Evolutionary conservation across 2,797 vertebrate species (phyloP).

Genomic region (Gallinago nigripennis): DNA sequence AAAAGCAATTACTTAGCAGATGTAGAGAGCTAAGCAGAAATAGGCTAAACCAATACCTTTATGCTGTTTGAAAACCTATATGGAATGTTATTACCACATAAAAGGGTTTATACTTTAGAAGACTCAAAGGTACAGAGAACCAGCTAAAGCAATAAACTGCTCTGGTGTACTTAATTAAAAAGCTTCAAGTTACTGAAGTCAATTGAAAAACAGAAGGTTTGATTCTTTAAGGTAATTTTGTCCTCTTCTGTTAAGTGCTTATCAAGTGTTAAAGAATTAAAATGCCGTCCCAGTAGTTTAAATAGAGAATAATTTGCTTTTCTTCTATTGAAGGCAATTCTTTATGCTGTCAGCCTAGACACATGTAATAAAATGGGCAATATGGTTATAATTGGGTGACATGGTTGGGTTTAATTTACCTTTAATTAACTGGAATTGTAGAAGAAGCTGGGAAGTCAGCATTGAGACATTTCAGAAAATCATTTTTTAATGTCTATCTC

Average conservation of each 20-base stretch:
- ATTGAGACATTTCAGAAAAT: slow-evolving; percentile 31
- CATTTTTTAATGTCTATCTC: neutral
- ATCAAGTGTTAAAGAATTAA: slow-evolving; percentile 72
- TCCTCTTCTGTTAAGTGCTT: slow-evolving; percentile 63
- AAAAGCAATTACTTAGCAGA: slow-evolving; percentile 69
- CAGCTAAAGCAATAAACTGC: slow-evolving; percentile 73
- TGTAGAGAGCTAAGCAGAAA: slow-evolving; percentile 59
- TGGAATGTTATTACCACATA: slow-evolving; percentile 65
- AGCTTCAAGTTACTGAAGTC: slow-evolving; percentile 66
- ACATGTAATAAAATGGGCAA: slow-evolving; percentile 61
- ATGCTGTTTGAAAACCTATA: slow-evolving; percentile 49
- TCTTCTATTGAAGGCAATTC: slow-evolving; percentile 61
- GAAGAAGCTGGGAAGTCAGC: slow-evolving; percentile 7
- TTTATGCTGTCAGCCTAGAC: slow-evolving; percentile 70
- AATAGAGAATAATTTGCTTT: slow-evolving; percentile 70
- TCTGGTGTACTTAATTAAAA: slow-evolving; percentile 74
- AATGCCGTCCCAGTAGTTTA: slow-evolving; percentile 54
- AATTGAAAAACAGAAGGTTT: slow-evolving; percentile 68
- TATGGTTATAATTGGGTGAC: slow-evolving; percentile 63
- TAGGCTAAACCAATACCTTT: slow-evolving; percentile 50
- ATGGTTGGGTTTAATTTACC: slow-evolving; percentile 67
- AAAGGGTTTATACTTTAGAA: slow-evolving; percentile 64
- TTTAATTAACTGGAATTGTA: slow-evolving; percentile 60
- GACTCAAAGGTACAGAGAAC: slow-evolving; percentile 61
- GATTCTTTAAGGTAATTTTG: slow-evolving; percentile 71